Evolutionary conservation across 2,797 vertebrate genomes (phyloP), one percentile per base, ranked within the genome.

Genomic region (Sarcophilus harrisii): DNA sequence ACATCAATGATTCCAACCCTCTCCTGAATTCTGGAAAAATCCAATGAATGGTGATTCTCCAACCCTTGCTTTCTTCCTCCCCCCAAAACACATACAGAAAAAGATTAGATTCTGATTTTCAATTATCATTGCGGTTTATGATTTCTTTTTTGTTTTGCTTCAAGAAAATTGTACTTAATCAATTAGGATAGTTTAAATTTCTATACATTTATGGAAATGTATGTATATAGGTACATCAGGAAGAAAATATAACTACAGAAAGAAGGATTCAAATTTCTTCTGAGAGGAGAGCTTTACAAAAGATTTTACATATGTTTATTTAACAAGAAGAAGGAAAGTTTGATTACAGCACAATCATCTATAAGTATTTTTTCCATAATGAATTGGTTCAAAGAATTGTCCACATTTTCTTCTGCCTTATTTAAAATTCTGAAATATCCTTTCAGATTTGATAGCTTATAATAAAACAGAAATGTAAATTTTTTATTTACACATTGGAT

Each of bases 1-100:
- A 81, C 94, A 93, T 55, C 96, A 95, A 96, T 96, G 94, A 96
- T 57, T 38, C 21, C 27, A 87, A 89, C 55, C 93, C 93, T 96
- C 55, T 90, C 66, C 97, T 97, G 94, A 97, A 98, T 91, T 97
- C 81, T 91, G 95, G 90, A 95, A 97, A 92, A 38, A n/a, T 91
- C 96, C 95, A 96, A 96, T 96, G 94, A 97, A 94, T 94, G 57
- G 90, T 95, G 94, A 95, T 94, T 91, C 60, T 45, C 52, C 18
- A 81, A 24, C 38, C 73, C n/a, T 24, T 81, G 21, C 73, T 81
- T 45, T 81, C 38, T 6, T 81, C 38, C 8, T 81, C 38, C 73
- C n/a, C 0, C 2, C 6, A 45, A 81, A 24, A 59, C 93, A 94
- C 87, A 92, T 91, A 58, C 73, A 94, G 58, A 95, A 96, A 73